Percentiles rank a stretch among this genome's conserved stretches.
phyloP scores from a whole-genome alignment of 2,888 invertebrate species.

The Metopia argyrocephala region DNA sequence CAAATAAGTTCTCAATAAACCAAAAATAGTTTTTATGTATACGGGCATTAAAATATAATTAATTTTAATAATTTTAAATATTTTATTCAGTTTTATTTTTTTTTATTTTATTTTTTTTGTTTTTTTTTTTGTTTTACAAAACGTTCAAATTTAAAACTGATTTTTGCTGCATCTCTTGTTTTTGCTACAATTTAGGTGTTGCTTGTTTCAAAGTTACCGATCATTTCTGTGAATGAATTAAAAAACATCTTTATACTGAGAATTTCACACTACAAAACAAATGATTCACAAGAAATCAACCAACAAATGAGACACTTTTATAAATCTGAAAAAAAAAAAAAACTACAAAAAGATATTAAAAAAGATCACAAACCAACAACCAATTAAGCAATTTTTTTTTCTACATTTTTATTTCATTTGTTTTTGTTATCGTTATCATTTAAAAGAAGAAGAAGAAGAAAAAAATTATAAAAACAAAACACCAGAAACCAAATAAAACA shows the following conservation, averaged over 20 bases:
- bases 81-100: too few species aligned
- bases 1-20: too few species aligned
- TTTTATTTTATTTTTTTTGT: too few species aligned
- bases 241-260: conserved; percentile 55
- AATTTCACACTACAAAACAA: conserved; percentile 47
- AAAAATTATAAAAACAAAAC: conserved; percentile 30
- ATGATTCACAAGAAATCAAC: conserved; percentile 44
- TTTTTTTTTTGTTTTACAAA: too few species aligned
- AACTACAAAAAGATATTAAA: background rate
- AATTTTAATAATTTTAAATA: too few species aligned
- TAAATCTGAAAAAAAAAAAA: conserved; percentile 28
- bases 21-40: too few species aligned
- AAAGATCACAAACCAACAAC: conserved; percentile 58
- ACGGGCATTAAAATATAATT: too few species aligned
- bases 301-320: conserved; percentile 56
- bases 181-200: too few species aligned
- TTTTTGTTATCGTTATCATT: background rate
- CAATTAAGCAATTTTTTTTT: conserved; percentile 63
- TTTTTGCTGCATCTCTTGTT: too few species aligned
- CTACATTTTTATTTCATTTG: conserved; percentile 8
- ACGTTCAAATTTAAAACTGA: too few species aligned
- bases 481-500: conserved; percentile 61
- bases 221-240: conserved; percentile 69
- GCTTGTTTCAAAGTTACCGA: conserved; percentile 46
- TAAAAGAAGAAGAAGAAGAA: background rate